phyloP scores from a whole-genome alignment of 2,888 invertebrate species.

The Drosophila borborema region DNA sequence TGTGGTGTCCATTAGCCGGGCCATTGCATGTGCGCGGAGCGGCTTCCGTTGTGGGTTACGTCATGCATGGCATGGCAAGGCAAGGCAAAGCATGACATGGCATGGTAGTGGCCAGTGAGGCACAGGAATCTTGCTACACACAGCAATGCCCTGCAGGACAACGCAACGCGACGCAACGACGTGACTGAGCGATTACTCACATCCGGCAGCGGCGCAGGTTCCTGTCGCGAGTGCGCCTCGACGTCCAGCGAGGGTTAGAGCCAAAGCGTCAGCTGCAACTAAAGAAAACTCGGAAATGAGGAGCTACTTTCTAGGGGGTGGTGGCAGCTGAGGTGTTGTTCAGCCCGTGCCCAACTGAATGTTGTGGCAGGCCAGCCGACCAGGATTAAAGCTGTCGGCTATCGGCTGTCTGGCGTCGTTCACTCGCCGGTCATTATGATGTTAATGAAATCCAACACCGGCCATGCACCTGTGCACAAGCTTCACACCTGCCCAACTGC shows the following conservation, averaged over 20 bases:
- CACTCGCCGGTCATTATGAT: slow-evolving; percentile 71
- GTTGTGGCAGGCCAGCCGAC: slow-evolving; percentile 25
- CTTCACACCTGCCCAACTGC: slow-evolving; percentile 64
- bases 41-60: slow-evolving; percentile 73
- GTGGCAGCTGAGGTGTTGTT: slow-evolving; percentile 16
- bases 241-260: slow-evolving; percentile 32
- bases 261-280: slow-evolving; percentile 23
- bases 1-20: slow-evolving; percentile 45
- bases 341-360: slow-evolving; percentile 26
- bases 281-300: slow-evolving; percentile 9
- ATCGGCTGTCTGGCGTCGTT: slow-evolving; percentile 47
- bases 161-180: slow-evolving; percentile 38
- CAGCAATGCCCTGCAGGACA: slow-evolving; percentile 58
- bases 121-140: slow-evolving; percentile 57
- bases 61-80: slow-evolving; percentile 66
- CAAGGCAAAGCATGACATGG: slow-evolving; percentile 43
- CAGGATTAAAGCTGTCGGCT: slow-evolving; percentile 70
- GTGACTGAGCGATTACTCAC: slow-evolving; percentile 79
- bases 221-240: slow-evolving; percentile 67
- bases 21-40: slow-evolving; percentile 63
- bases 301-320: not conserved
- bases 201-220: slow-evolving; percentile 74
- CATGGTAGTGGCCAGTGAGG: slow-evolving; percentile 30
- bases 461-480: slow-evolving; percentile 70
- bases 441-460: slow-evolving; percentile 80